A percentile compares a stretch with the other conserved stretches of the same genome.
phyloP scores from a whole-genome alignment of 2,797 vertebrate species.

The Craterocephalus amniculus region DNA sequence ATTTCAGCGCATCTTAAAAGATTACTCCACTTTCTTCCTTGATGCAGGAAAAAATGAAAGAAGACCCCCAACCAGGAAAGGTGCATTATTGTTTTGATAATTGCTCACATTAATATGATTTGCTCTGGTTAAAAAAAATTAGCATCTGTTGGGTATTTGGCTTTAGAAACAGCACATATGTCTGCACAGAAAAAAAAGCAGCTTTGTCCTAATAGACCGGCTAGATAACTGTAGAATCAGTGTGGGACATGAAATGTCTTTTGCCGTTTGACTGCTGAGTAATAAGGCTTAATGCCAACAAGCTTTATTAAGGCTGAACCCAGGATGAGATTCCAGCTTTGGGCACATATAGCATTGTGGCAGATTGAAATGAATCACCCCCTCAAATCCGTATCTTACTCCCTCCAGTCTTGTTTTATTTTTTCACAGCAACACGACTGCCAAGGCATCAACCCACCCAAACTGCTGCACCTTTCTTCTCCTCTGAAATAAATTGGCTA shows the following conservation, averaged over 20 bases:
- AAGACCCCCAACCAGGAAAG: background rate
- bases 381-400: constrained; percentile 69
- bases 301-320: constrained; percentile 75
- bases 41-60: background rate
- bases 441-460: constrained; percentile 72
- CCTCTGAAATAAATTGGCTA: constrained; percentile 68
- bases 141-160: background rate
- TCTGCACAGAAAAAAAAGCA: background rate
- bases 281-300: constrained; percentile 69
- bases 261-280: constrained; percentile 73
- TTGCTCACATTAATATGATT: background rate
- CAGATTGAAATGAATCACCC: constrained; percentile 79
- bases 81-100: background rate
- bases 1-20: background rate
- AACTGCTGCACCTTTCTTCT: constrained; percentile 68
- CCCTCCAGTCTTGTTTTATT: constrained; percentile 71
- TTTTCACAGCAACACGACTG: constrained; percentile 62
- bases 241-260: constrained; percentile 59
- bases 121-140: background rate
- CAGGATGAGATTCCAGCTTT: constrained; percentile 69
- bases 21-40: background rate
- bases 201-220: constrained; percentile 20
- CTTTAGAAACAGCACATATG: background rate
- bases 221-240: constrained; percentile 37
- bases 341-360: constrained; percentile 69